Evolutionary conservation across 2,113 vertebrate genomes (phyloP), one percentile per base, ranked within the genome.

Genomic region (Acrocephalus arundinaceus): DNA sequence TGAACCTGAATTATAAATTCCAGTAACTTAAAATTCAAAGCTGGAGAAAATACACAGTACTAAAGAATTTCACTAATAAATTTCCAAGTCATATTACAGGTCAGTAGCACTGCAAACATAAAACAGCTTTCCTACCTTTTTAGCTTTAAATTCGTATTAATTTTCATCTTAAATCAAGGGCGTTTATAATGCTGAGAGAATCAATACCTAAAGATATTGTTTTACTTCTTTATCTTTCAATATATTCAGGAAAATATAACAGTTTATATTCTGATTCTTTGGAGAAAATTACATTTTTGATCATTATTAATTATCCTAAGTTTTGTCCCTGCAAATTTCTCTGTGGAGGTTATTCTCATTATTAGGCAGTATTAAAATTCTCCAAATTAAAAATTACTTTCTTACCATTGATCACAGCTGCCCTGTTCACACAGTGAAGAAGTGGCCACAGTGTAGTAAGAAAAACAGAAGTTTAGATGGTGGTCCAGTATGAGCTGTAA

Each of bases 281-380:
- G 14, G 11, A 76, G 73, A 77, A 75, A 45, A 7, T 0, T 43
- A 2, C 1, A 13, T 65, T 78, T 81, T 4, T 61, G 33, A 24
- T 68, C 1, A 2, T 67, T 72, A 19, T 15, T 71, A 54, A 52
- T 37, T 71, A 31, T 21, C 0, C 0, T 39, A 73, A 37, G 2
- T 55, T 59, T n/a, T 66, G 15, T 45, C 20, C 37, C 13, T 66
- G 41, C 21, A 62, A 11, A 71, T 6, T 75, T 70, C 15, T 48
- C 31, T 72, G 9, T 65, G 51, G 30, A 41, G 17, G 4, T 51
- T 57, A 55, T 65, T 65, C 14, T 55, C 5, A 13, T 37, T 77
- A 27, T 61, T 75, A 65, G 23, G 11, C 8, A 46, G 11, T 66
- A 41, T 52, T 74, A 48, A 15, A 67, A 30, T 63, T 76, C 54